A percentile compares a stretch with the other conserved stretches of the same genome.
Evolutionary conservation across 2,888 invertebrate species (phyloP).

Genomic region (Meteorus colon): DNA sequence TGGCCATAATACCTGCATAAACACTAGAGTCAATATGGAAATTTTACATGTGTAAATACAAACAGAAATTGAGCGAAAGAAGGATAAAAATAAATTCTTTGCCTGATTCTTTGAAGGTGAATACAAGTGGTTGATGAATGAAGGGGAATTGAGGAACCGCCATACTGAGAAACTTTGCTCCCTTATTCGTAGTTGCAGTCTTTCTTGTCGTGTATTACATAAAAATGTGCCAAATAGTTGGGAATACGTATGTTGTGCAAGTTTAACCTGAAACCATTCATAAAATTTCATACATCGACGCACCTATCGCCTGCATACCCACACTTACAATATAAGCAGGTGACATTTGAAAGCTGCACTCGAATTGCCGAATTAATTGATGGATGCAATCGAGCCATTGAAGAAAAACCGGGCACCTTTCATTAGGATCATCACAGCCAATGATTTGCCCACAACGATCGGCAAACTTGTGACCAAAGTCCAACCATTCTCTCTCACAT

Average conservation of each 20-base stretch:
- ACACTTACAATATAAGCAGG: slow-evolving; percentile 89
- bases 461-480: slow-evolving; percentile 98
- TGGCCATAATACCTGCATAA: slow-evolving; percentile 86
- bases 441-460: slow-evolving; percentile 92
- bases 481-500: slow-evolving; percentile 97
- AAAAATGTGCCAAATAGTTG: slow-evolving; percentile 98
- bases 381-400: slow-evolving; percentile 98
- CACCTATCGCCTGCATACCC: slow-evolving; percentile 2
- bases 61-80: background rate
- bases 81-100: slow-evolving; percentile 43
- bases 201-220: slow-evolving; percentile 88
- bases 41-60: background rate
- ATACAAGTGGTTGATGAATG: slow-evolving; percentile 92
- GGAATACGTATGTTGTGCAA: slow-evolving; percentile 96
- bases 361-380: slow-evolving; percentile 91
- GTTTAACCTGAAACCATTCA: slow-evolving; percentile 84
- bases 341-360: slow-evolving; percentile 96
- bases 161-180: slow-evolving; percentile 89
- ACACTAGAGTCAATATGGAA: slow-evolving; percentile 2
- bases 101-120: slow-evolving; percentile 76
- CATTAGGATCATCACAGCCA: slow-evolving; percentile 91
- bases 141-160: slow-evolving; percentile 86
- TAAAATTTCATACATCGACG: background rate
- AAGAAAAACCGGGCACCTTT: slow-evolving; percentile 96
- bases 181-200: slow-evolving; percentile 78